Conservation (phyloP, 2,888 invertebrate species). For the Hyposoter didymator region DNA sequence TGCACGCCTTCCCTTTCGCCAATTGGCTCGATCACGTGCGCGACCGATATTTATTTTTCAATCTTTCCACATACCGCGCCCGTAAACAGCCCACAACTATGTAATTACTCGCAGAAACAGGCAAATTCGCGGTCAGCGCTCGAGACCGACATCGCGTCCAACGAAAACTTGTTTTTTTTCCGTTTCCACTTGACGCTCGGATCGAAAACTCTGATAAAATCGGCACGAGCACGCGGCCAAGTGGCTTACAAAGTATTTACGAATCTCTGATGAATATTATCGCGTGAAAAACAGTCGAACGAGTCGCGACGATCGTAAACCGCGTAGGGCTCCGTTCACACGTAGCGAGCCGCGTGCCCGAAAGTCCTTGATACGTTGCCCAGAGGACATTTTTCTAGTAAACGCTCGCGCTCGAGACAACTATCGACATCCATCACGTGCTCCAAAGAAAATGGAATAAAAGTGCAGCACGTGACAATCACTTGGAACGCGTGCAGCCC, state of each 20-base stretch:
- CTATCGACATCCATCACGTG: slow-evolving; percentile 26
- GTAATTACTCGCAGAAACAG: slow-evolving; percentile 8
- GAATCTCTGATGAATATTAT: slow-evolving; percentile 37
- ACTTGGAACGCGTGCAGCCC: slow-evolving; percentile 24
- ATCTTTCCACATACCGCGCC: not conserved
- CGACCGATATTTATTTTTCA: not conserved
- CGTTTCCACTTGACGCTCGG: not conserved
- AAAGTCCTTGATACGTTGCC: slow-evolving; percentile 68
- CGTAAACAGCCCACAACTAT: not conserved
- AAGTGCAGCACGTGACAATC: slow-evolving; percentile 58
- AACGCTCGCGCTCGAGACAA: slow-evolving; percentile 34
- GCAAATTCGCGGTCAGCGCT: slow-evolving; percentile 25
- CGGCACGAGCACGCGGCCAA: not conserved
- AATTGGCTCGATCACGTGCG: slow-evolving; percentile 1
- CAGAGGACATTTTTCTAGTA: slow-evolving; percentile 48
- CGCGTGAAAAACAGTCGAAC: slow-evolving; percentile 39
- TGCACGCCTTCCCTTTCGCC: not conserved
- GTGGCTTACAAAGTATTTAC: slow-evolving; percentile 17
- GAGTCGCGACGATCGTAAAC: slow-evolving; percentile 58
- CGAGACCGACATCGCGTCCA: not conserved
- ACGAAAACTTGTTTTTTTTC: slow-evolving; percentile 6
- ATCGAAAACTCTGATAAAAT: slow-evolving; percentile 29
- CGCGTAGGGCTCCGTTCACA: slow-evolving; percentile 32
- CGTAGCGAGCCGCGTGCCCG: slow-evolving; percentile 54
- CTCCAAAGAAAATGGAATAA: slow-evolving; percentile 1